Base-by-base conservation (phyloP, 2,888 invertebrate species). In the Smittia aterrima region DNA sequence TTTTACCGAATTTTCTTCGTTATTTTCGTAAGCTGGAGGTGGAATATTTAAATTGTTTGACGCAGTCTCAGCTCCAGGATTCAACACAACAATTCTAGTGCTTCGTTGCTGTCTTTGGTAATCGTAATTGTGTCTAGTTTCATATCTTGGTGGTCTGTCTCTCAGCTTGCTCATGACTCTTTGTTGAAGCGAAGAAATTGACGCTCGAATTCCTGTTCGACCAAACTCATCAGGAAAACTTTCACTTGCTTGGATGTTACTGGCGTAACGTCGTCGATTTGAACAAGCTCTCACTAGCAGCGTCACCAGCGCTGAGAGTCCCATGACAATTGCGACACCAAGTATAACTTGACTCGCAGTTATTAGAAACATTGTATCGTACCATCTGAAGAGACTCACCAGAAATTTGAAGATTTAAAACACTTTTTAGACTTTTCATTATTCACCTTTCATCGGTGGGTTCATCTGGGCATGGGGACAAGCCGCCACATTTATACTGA, bases 331-430 rank as follows among this genome's bases (percentile, higher is more conserved):
- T 7, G 78, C 78, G 24, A 78, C 77, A 11, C 78, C 77, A 24
- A 79, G 75, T 18, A 78, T 77, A 40, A 79, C 77, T 72, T 78
- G 78, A 66, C 78, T 77, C 13, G 78, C 79, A 6, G 78, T 78
- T 7, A 78, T 13, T 1, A 74, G 66, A 66, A 77, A 77, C 7
- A 78, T 70, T 20, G 16, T n/a, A 3, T 16, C 47, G 16, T n/a
- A 16, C 47, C 4, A 6, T 47, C 47, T 47, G 11, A 47, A 47
- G 3, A 47, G n/a, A 47, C 3, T n/a, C 11, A 47, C 2, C 2
- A 47, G 16, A 6, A 6, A 32, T 3, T 32, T 9, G 32, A 3
- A 32, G 32, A 9, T 32, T 32, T 9, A 32, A 6, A 6, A 32
- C 32, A 32, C 32, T 32, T 32, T 32, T 32, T 9, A 32, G 3